Conservation (phyloP, 2,797 vertebrate genomes). For the Anniella stebbinsi region DNA sequence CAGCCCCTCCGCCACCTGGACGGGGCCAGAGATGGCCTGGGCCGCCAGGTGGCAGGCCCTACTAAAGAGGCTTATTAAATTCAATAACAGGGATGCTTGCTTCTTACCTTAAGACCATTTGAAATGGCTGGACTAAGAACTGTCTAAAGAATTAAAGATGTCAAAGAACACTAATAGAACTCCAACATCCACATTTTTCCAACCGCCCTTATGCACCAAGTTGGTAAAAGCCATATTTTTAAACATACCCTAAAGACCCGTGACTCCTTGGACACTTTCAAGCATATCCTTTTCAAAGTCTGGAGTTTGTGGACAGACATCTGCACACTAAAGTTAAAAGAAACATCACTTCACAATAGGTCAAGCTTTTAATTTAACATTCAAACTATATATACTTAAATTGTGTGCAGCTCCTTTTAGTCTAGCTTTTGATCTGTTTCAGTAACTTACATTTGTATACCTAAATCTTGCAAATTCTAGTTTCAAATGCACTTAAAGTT, state of each 20-base stretch:
- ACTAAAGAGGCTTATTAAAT: conserved; percentile 83
- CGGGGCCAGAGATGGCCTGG: conserved; percentile 87
- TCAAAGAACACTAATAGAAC: conserved; percentile 43
- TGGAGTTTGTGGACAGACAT: conserved; percentile 63
- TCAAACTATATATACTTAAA: conserved; percentile 66
- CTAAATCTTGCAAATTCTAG: conserved; percentile 74
- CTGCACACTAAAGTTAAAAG: conserved; percentile 36
- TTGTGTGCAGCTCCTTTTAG: conserved; percentile 82
- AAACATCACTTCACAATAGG: conserved; percentile 3
- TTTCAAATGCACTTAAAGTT: conserved; percentile 65
- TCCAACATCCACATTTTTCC: conserved; percentile 53
- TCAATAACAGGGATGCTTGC: conserved; percentile 60
- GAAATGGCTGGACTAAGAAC: conserved; percentile 51
- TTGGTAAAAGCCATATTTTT: conserved; percentile 61
- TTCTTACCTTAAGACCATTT: conserved; percentile 40
- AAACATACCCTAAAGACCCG: conserved; percentile 50
- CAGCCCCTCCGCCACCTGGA: conserved; percentile 82
- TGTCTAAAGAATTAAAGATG: conserved; percentile 32
- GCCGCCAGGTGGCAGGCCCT: conserved; percentile 85
- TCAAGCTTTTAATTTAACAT: conserved; percentile 49
- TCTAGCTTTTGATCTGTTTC: conserved; percentile 76
- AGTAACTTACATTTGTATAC: conserved; percentile 42
- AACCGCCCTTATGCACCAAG: conserved; percentile 73
- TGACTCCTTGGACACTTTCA: conserved; percentile 76
- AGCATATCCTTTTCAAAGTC: conserved; percentile 41